Evolutionary conservation across 2,888 invertebrate species (phyloP).

Genomic region (Tenthredo notha): DNA sequence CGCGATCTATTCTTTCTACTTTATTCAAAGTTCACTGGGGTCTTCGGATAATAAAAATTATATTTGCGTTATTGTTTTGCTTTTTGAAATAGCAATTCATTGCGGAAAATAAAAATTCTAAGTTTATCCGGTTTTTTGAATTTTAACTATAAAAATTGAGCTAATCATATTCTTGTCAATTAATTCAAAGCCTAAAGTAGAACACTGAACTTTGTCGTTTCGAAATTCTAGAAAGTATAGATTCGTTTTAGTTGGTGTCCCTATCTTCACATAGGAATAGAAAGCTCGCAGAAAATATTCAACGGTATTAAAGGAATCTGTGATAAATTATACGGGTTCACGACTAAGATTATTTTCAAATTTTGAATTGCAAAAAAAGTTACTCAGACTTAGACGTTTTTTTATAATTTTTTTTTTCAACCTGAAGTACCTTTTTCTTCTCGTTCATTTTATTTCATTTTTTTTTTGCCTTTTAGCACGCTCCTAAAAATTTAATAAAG

Average conservation of each 20-base stretch:
- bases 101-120: background rate
- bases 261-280: conserved; percentile 23
- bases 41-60: background rate
- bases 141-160: background rate
- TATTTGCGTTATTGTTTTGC: background rate
- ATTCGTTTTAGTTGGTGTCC: conserved; percentile 14
- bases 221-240: background rate
- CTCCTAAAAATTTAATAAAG: background rate
- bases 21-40: background rate
- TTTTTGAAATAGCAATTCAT: background rate
- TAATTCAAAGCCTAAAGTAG: background rate
- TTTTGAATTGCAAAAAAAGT: background rate
- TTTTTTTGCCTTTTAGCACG: background rate
- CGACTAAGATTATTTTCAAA: background rate
- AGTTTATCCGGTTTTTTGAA: background rate
- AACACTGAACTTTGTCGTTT: background rate
- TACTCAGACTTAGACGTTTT: background rate
- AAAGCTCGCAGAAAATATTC: conserved; percentile 8
- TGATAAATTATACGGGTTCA: background rate
- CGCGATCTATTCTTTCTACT: no score
- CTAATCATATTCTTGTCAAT: background rate
- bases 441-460: background rate
- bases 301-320: background rate
- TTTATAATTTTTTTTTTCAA: background rate
- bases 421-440: background rate